phyloP scores from a whole-genome alignment of 1,140 invertebrate species.

The Theocolax elegans region DNA sequence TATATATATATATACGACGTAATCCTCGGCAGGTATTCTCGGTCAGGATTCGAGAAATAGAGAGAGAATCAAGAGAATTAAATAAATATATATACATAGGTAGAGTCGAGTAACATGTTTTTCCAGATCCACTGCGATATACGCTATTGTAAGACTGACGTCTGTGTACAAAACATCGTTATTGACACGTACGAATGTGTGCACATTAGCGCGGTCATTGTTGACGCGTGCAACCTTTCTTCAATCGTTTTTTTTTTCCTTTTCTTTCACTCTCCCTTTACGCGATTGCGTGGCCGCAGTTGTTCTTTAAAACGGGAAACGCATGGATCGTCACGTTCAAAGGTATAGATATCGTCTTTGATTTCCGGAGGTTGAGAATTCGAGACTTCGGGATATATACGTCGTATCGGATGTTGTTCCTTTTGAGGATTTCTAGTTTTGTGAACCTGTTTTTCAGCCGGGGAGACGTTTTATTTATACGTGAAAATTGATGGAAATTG shows the following conservation, averaged over 20 bases:
- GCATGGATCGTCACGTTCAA: slow-evolving; percentile 21
- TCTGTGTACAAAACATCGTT: slow-evolving; percentile 24
- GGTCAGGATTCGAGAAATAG: slow-evolving; percentile 9
- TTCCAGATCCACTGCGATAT: not conserved
- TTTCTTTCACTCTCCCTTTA: too few relatives aligned
- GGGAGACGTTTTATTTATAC: not conserved
- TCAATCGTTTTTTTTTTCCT: not conserved
- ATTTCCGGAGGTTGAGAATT: not conserved
- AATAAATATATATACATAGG: too few relatives aligned
- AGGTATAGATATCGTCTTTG: not conserved
- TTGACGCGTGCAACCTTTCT: slow-evolving; percentile 9
- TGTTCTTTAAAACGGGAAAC: not conserved
- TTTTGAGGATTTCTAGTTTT: too few relatives aligned
- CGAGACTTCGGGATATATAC: not conserved
- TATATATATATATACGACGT: not conserved
- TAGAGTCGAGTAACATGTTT: not conserved
- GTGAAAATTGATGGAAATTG: slow-evolving; percentile 25
- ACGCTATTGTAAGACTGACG: not conserved
- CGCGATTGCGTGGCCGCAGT: not conserved
- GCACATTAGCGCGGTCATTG: slow-evolving; percentile 28
- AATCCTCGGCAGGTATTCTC: slow-evolving; percentile 30
- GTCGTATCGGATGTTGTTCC: not conserved
- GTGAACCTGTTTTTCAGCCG: too few relatives aligned
- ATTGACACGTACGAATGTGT: slow-evolving; percentile 20
- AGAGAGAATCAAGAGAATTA: not conserved